Conservation (phyloP, 2,888 invertebrate species). For the Iselma pallidipennis region DNA sequence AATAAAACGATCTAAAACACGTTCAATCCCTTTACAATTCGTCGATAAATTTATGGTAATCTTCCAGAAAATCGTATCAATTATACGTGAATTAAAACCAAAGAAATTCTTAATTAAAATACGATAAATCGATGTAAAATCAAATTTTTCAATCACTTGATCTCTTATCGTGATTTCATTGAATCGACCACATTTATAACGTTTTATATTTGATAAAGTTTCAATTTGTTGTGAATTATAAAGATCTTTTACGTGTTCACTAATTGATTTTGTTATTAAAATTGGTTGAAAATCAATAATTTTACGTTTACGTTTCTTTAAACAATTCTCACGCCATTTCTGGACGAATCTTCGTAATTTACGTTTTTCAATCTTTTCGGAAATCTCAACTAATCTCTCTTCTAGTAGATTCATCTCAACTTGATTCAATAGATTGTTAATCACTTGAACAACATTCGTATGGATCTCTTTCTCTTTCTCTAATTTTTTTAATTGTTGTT, state of each 20-base stretch:
- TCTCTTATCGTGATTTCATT: slow-evolving; percentile 33
- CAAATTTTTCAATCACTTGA: slow-evolving; percentile 25
- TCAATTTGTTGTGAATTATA: slow-evolving; percentile 54
- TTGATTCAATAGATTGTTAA: slow-evolving; percentile 47
- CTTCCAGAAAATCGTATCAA: slow-evolving; percentile 63
- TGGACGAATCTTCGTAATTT: slow-evolving; percentile 52
- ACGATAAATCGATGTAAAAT: slow-evolving; percentile 38
- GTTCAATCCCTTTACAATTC: slow-evolving; percentile 33
- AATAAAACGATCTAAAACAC: slow-evolving; percentile 19
- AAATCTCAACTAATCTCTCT: slow-evolving; percentile 53
- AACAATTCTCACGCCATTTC: slow-evolving; percentile 56
- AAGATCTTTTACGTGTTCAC: slow-evolving; percentile 55
- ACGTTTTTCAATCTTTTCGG: slow-evolving; percentile 46
- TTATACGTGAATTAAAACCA: slow-evolving; percentile 36
- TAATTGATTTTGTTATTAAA: slow-evolving; percentile 56
- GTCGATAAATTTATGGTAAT: slow-evolving; percentile 64
- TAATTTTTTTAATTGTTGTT: slow-evolving; percentile 24
- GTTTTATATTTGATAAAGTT: slow-evolving; percentile 57
- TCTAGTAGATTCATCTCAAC: slow-evolving; percentile 49
- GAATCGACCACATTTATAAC: slow-evolving; percentile 56
- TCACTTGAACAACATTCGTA: slow-evolving; percentile 43
- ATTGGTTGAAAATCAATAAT: slow-evolving; percentile 61
- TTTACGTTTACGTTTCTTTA: slow-evolving; percentile 56
- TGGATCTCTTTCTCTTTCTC: slow-evolving; percentile 36
- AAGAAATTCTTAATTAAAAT: slow-evolving; percentile 41